phyloP scores from a whole-genome alignment of 2,888 invertebrate genomes.

The Steromphala cineraria region DNA sequence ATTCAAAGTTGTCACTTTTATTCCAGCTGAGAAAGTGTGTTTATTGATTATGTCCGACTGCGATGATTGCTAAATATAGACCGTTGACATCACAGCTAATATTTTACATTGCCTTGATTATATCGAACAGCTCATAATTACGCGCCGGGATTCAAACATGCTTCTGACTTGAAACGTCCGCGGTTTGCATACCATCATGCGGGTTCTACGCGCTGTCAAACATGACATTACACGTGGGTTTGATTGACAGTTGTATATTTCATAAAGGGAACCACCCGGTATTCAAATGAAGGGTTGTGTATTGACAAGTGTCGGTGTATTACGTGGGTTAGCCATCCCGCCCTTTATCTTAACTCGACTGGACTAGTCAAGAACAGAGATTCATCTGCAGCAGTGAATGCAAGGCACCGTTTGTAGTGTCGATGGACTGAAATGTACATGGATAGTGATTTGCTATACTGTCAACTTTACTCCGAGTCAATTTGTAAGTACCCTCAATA shows the following conservation, averaged over 20 bases:
- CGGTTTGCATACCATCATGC: background rate
- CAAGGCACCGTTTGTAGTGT: no score
- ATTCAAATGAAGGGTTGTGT: background rate
- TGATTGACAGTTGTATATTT: background rate
- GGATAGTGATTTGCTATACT: no score
- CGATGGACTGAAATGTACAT: no score
- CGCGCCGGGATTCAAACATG: constrained; percentile 37
- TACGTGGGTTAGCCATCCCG: constrained; percentile 1
- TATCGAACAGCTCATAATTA: constrained; percentile 28
- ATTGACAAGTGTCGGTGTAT: background rate
- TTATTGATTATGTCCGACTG: background rate
- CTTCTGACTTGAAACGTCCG: constrained; percentile 26
- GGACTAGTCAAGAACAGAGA: background rate
- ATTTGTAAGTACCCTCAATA: no score
- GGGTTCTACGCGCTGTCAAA: no score
- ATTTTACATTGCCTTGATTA: constrained; percentile 21
- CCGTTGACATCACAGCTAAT: constrained; percentile 16
- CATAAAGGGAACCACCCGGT: background rate
- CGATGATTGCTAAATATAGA: background rate
- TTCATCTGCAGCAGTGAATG: no score
- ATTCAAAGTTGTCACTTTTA: no score
- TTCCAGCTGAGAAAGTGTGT: no score
- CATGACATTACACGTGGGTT: background rate
- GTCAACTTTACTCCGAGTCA: no score
- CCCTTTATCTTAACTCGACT: constrained; percentile 9